Conservation (phyloP, 2,888 invertebrate genomes). For the Oligia strigilis region DNA sequence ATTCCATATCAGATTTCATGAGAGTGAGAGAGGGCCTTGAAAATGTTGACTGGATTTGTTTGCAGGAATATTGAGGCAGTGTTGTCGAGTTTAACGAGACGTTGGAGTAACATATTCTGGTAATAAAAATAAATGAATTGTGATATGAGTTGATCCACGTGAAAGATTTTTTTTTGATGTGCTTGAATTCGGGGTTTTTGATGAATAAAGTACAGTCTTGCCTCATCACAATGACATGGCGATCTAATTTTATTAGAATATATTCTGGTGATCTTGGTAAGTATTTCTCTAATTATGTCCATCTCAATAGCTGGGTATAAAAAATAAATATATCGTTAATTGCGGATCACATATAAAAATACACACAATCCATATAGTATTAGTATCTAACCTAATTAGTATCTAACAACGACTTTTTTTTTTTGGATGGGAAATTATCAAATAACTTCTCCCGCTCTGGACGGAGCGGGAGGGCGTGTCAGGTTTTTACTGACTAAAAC, state of each 20-base stretch:
- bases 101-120: slow-evolving; percentile 39
- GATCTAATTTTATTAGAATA: background rate
- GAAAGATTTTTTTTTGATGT: background rate
- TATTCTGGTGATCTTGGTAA: background rate
- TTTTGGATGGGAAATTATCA: too few species aligned
- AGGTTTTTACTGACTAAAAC: too few species aligned
- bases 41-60: slow-evolving; percentile 65
- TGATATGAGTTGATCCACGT: background rate
- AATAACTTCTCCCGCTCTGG: too few species aligned
- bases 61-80: slow-evolving; percentile 46
- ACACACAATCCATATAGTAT: too few species aligned
- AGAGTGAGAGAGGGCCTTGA: slow-evolving; percentile 67
- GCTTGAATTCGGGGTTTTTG: background rate
- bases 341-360: too few species aligned
- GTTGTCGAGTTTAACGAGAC: slow-evolving; percentile 24
- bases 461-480: too few species aligned
- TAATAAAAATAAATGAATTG: background rate
- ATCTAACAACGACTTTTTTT: too few species aligned
- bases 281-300: background rate
- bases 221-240: too few species aligned
- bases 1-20: slow-evolving; percentile 71
- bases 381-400: too few species aligned
- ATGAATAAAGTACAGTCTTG: too few species aligned
- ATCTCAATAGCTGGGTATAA: background rate
- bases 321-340: too few species aligned